A percentile compares a stretch with the other conserved stretches of the same genome.
Evolutionary conservation across 2,113 vertebrate species (phyloP).

Genomic region (Oceanites oceanicus): DNA sequence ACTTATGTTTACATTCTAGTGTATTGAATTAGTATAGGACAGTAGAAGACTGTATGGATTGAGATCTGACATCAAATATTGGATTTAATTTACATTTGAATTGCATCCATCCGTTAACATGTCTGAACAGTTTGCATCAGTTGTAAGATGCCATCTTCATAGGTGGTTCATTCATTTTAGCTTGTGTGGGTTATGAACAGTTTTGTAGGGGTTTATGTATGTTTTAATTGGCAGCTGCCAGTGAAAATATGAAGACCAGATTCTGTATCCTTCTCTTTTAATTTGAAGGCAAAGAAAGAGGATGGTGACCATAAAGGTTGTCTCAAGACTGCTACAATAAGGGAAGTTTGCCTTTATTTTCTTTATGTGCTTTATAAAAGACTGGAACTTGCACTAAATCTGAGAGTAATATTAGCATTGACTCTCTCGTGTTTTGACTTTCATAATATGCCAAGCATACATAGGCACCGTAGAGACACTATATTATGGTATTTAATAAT

Average conservation of each 20-base stretch:
- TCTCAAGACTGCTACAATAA: neutral
- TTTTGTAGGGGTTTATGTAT: neutral
- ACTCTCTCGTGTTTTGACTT: neutral
- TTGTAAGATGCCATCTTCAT: neutral
- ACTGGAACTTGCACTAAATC: neutral
- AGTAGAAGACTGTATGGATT: neutral
- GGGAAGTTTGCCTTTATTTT: neutral
- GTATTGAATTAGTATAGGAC: neutral
- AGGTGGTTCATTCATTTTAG: neutral
- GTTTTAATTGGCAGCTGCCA: neutral
- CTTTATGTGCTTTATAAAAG: neutral
- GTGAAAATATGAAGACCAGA: neutral
- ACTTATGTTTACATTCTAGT: neutral
- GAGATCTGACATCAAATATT: neutral
- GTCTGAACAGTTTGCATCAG: neutral
- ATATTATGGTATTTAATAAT: neutral
- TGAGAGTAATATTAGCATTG: neutral
- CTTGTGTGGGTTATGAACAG: neutral
- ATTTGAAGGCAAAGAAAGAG: neutral
- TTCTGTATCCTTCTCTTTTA: neutral
- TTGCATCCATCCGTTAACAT: neutral
- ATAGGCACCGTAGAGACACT: neutral
- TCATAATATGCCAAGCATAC: neutral
- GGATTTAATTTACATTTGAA: neutral
- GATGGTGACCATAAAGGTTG: neutral